Base-by-base conservation (phyloP, 2,797 vertebrate species). In the Amblyopsis hoosieri region DNA sequence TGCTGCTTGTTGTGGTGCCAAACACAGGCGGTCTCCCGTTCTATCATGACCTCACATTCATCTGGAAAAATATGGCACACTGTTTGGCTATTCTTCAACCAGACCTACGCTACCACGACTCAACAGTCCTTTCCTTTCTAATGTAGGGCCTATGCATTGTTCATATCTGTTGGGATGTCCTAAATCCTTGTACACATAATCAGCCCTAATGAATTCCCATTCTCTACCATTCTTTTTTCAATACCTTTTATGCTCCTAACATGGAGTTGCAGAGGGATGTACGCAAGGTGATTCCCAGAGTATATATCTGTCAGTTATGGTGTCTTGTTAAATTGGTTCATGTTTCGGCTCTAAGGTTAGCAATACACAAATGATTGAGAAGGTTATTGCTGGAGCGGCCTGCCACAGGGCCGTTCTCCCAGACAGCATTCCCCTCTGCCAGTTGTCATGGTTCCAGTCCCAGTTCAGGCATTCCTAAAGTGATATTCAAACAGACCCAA, bases 321-420 rank as follows among this genome's bases (percentile, higher is more conserved):
- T 29, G 75, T 74, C 77, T 75, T 80, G 62, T 88, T 69, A 73
- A 81, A 81, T 67, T 60, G 68, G 71, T 66, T 84, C 72, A 72
- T 76, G 75, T 89, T 87, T 85, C 76, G 64, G 64, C 61, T 80
- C 57, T 62, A 60, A 71, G 82, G 78, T 85, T 83, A 84, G 75
- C 65, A 79, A 85, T 78, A 80, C 81, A 80, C 59, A 78, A 66
- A 78, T 78, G 79, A 87, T 85, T 84, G 82, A 87, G 77, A 84
- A 66, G 71, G 68, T 81, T 82, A 76, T 81, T 78, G 66, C 83
- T 76, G 73, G 58, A 81, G 12, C 48, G 66, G 73, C 75, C 66
- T 71, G 66, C 72, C 69, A 69, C 68, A 48, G 67, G 60, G 53
- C 42, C 9, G 15, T 59, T 68, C 75, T 66, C 81, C 81, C 80